Evolutionary conservation across 2,113 vertebrate genomes (phyloP).

Genomic region (Corapipo altera): DNA sequence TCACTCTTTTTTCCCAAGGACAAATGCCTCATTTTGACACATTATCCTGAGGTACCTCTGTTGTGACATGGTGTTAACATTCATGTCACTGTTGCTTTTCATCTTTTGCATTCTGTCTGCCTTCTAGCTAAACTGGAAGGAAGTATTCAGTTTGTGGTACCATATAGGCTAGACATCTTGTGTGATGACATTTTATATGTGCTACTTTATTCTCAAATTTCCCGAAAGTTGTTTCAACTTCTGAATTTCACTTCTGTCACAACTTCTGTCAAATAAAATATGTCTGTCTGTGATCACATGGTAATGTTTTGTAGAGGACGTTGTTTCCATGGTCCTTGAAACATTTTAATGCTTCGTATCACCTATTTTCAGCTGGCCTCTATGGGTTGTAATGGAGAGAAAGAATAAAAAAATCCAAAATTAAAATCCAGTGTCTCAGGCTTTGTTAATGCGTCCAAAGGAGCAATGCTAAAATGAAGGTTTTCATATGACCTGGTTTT

Average conservation of each 20-base stretch:
- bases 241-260: not conserved
- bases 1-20: not conserved
- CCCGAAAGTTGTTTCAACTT: not conserved
- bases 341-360: not conserved
- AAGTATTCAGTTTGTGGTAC: not conserved
- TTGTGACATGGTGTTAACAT: slow-evolving; percentile 39
- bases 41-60: not conserved
- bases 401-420: not conserved
- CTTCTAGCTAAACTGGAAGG: not conserved
- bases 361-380: not conserved
- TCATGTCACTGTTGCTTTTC: slow-evolving; percentile 11
- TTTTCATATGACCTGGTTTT: not conserved
- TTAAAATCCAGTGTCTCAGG: not conserved
- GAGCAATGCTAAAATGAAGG: not conserved
- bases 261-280: not conserved
- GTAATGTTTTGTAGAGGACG: not conserved
- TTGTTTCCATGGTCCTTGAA: not conserved
- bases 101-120: not conserved
- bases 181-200: not conserved
- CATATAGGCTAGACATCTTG: not conserved
- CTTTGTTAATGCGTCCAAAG: not conserved
- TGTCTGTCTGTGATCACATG: not conserved
- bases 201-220: not conserved
- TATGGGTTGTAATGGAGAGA: not conserved
- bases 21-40: slow-evolving; percentile 18